These are phyloP conservation scores for Bursaphelenchus okinawaensis DNA, from an alignment of 2,888 invertebrate species.

Conservation along the genomic window DNA sequence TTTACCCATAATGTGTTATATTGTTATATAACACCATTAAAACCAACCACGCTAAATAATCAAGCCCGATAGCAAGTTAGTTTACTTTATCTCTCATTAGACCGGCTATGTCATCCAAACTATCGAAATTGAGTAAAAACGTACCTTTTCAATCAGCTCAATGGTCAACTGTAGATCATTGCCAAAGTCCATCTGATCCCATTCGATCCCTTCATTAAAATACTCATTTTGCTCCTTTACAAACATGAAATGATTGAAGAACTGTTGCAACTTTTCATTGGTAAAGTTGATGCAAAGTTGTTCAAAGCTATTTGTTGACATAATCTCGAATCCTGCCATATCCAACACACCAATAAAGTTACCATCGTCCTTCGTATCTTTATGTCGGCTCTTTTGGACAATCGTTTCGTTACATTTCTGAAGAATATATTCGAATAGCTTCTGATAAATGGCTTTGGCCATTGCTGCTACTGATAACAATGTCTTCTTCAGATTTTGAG, in stretches of 20 bases:
- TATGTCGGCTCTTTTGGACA: slow-evolving; percentile 16
- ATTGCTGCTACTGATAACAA: slow-evolving; percentile 41
- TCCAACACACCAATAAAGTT: slow-evolving; percentile 53
- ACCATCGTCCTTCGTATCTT: slow-evolving; percentile 1
- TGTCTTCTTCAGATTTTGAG: slow-evolving; percentile 60
- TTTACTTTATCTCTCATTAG: too few relatives aligned
- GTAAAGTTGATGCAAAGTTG: slow-evolving; percentile 57
- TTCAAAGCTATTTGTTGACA: slow-evolving; percentile 51
- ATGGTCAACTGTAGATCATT: slow-evolving; percentile 53
- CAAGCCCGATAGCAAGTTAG: too few relatives aligned
- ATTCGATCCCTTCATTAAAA: slow-evolving; percentile 47
- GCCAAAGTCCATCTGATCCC: slow-evolving; percentile 85
- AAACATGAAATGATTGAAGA: slow-evolving; percentile 57
- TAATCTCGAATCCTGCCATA: slow-evolving; percentile 57
- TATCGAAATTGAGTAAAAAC: too few relatives aligned
- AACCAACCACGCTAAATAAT: too few relatives aligned
- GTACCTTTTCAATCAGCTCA: slow-evolving; percentile 51
- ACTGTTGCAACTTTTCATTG: slow-evolving; percentile 55
- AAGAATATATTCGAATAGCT: slow-evolving; percentile 50
- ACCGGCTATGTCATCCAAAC: too few relatives aligned
- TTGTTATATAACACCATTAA: too few relatives aligned
- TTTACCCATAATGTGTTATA: too few relatives aligned
- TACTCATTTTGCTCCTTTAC: slow-evolving; percentile 53
- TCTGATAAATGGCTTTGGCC: slow-evolving; percentile 50
- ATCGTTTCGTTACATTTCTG: slow-evolving; percentile 41